Evolutionary conservation across 2,113 vertebrate genomes (phyloP), one percentile per base, ranked within the genome.

Genomic region (Corapipo altera): DNA sequence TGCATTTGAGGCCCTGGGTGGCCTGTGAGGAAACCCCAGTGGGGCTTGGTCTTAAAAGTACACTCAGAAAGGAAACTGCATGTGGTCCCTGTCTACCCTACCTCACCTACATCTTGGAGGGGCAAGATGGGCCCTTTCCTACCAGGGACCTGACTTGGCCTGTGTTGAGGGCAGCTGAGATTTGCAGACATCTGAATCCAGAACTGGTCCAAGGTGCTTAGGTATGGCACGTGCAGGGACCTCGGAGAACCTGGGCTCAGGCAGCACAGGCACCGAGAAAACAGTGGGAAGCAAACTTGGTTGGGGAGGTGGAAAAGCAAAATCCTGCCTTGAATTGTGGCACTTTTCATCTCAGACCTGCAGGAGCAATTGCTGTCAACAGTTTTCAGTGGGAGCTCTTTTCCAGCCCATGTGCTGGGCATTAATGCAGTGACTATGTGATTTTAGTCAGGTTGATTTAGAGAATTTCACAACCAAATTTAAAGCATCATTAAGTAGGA

Each of bases 91-190:
- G 2, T 48, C 46, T 55, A 2, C 48, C 64, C 44, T 16, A 2
- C 37, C 44, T 64, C 4, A 0, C 24, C 44, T 62, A 1, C 1
- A 0, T 24, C 30, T 33, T 6, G 12, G 21, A 11, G 0, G 6
- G 33, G 6, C n/a, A 17, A 32, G 62, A 24, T 15, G 41, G 12
- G 30, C 24, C 33, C 27, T 90, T 39, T 58, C 59, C 27, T 61
- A 1, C 7, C 23, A 62, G 46, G 26, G 15, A 7, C 21, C 8
- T 28, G 72, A 15, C 55, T 67, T 33, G 37, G 13, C 8, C 81
- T 46, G 59, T 64, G 37, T 28, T 43, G 33, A 32, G 48, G 78
- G 41, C 58, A 61, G 21, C 44, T 72, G 91, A 55, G 19, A 11
- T 35, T 6, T 54, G 59, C 51, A 74, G 37, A 11, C 20, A 15